Evolutionary conservation across 2,797 vertebrate species (phyloP), one percentile per base, ranked within the genome.

Genomic region (Halcyon leucocephala): DNA sequence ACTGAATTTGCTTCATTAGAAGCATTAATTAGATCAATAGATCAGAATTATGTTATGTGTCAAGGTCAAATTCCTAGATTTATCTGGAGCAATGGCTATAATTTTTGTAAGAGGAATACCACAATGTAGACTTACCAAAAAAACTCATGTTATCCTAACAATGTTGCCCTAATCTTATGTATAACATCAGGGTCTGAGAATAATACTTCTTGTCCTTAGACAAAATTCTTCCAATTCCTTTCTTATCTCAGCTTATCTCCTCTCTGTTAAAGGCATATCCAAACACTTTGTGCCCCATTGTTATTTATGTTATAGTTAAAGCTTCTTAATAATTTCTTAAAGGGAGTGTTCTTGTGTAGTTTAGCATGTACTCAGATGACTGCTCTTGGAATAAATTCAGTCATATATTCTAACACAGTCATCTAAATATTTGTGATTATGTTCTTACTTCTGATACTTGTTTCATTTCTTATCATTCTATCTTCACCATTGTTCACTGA

Each of bases 241-340:
- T 74, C 89, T 94, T 97, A 94, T 95, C 93, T 92, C n/a, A 89
- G n/a, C 67, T 95, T 93, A 73, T 88, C 83, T 91, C 24, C 71
- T 92, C 60, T 69, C 76, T 2, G 0, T 61, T 96, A 66, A 70
- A 86, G 52, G 46, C 70, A 80, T 82, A 90, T 33, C 41, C 84
- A 91, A 91, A 77, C 49, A 91, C 29, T 88, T 77, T 76, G 60
- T 86, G 54, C n/a, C 44, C 70, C 49, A 13, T 48, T 86, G 73
- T 89, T 95, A 77, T 89, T 95, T 81, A 76, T 90, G 51, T 60
- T 81, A 86, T 52, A 79, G 79, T 87, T 93, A 87, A 88, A 90
- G 13, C 8, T 20, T 86, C 89, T 66, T 81, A 71, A 89, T 81
- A 89, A 51, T 93, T 90, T 93, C 49, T 80, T 81, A 74, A 51